Evolutionary conservation across 2,888 invertebrate species (phyloP), one percentile per base, ranked within the genome.

Genomic region (Synergus gifuensis): DNA sequence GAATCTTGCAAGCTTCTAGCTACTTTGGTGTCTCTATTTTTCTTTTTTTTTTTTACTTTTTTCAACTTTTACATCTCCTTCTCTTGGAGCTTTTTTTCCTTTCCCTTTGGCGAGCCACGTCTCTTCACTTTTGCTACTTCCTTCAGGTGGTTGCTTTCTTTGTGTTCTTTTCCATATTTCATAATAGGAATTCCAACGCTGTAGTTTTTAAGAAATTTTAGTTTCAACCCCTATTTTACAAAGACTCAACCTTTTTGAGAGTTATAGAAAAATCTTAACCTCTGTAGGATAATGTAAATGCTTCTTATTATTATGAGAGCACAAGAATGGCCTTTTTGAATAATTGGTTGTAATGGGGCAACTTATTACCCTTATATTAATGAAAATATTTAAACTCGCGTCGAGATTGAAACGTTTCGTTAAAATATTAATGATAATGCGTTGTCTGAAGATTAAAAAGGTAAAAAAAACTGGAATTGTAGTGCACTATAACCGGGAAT

Each of bases 1-100:
- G 83, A 85, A 85, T 83, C 83, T 79, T 78, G 80, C 78, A 77
- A 82, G 78, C 78, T 80, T 67, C 76, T 76, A 83, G 80, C 81
- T 79, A 82, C 81, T 83, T 73, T 79, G 79, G 77, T 83, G 67
- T 67, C 78, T 76, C 79, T 78, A 78, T 82, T 80, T 82, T 79
- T 78, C 81, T 79, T 69, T 79, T 80, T 78, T 67, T 67, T 66
- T 58, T 67, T 76, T 67, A 76, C 78, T 78, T 79, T 79, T 77
- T 79, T 76, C 76, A 78, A 79, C 76, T 78, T 78, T 83, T 78
- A 76, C 78, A 79, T 80, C 78, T 78, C 63, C 79, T 77, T 80
- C 77, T 63, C 77, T 78, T 80, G 66, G 76, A 77, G 73, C 69
- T 80, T 81, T 79, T 78, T 81, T 80, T 79, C 49, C 18, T 36